Evolutionary conservation across 2,888 invertebrate species (phyloP).

Genomic region (Rutpela maculata): DNA sequence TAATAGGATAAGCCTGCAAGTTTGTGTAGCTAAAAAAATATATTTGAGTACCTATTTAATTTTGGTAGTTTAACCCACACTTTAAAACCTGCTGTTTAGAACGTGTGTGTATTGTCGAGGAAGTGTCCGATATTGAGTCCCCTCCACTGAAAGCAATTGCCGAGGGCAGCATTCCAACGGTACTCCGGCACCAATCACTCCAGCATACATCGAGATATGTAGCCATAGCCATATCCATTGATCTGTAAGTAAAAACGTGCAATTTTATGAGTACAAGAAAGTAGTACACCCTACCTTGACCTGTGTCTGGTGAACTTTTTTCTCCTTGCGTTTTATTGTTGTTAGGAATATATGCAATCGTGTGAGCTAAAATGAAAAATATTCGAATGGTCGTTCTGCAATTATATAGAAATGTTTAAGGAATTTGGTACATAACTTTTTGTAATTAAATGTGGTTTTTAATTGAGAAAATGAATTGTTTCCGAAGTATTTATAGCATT

Average conservation of each 20-base stretch:
- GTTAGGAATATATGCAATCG: conserved; percentile 8
- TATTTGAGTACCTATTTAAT: not conserved
- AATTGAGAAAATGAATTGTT: not conserved
- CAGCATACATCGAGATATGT: conserved; percentile 52
- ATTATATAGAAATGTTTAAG: not conserved
- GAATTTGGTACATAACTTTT: not conserved
- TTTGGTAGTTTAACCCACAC: not conserved
- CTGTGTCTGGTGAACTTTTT: conserved; percentile 47
- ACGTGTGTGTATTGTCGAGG: conserved; percentile 37
- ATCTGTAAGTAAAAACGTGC: conserved; percentile 33
- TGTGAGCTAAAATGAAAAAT: not conserved
- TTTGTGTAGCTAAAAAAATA: too few species aligned
- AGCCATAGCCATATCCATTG: conserved; percentile 12
- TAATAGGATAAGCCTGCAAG: too few species aligned
- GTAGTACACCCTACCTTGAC: conserved; percentile 53
- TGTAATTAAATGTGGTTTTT: not conserved
- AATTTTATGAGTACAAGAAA: conserved; percentile 48
- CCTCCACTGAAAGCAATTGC: conserved; percentile 68
- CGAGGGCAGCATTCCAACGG: conserved; percentile 73
- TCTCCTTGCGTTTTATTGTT: not conserved
- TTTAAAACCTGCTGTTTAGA: conserved; percentile 42
- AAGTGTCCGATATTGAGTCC: conserved; percentile 51
- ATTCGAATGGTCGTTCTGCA: not conserved
- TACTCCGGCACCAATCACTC: conserved; percentile 75
- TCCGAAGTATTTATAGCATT: not conserved